Evolutionary conservation across 2,113 vertebrate species (phyloP).

Genomic region (Toxotes chatareus): DNA sequence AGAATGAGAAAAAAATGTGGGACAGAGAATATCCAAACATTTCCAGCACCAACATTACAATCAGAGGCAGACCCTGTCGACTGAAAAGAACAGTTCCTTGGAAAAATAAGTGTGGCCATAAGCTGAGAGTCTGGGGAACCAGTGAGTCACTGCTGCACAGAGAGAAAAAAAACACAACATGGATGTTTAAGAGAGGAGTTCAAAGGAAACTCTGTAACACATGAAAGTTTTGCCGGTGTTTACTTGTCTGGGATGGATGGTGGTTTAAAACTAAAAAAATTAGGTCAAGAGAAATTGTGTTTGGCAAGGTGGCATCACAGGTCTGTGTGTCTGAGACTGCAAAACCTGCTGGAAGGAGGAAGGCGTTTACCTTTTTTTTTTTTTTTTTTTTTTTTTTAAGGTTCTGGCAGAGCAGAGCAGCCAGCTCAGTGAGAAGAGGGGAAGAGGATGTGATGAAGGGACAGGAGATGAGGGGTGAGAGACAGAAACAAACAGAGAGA

Average conservation of each 20-base stretch:
- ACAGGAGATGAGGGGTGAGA: slow-evolving; percentile 1
- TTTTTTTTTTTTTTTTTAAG: background rate
- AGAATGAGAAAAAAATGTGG: background rate
- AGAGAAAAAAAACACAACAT: slow-evolving; percentile 7
- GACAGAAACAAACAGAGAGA: slow-evolving; percentile 27
- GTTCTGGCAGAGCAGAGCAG: background rate
- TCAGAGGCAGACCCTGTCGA: slow-evolving; percentile 27
- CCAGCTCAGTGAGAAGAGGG: slow-evolving; percentile 38
- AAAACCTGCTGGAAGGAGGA: slow-evolving; percentile 16
- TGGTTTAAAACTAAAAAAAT: background rate
- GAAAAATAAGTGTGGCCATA: slow-evolving; percentile 31
- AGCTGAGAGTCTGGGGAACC: slow-evolving; percentile 27
- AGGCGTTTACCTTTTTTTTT: slow-evolving; percentile 8
- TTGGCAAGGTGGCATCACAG: slow-evolving; percentile 7
- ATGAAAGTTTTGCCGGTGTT: background rate
- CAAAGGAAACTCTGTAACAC: slow-evolving; percentile 20
- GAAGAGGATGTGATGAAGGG: slow-evolving; percentile 35
- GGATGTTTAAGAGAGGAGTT: slow-evolving; percentile 6
- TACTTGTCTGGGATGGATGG: fast-evolving
- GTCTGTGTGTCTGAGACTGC: background rate
- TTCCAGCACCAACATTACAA: slow-evolving; percentile 34
- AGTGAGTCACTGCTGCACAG: slow-evolving; percentile 38
- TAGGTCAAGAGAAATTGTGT: slow-evolving; percentile 38
- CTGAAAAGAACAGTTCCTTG: slow-evolving; percentile 32
- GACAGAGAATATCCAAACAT: slow-evolving; percentile 21